Evolutionary conservation across 1,140 invertebrate species (phyloP).

Genomic region (Drosophila nikananu): DNA sequence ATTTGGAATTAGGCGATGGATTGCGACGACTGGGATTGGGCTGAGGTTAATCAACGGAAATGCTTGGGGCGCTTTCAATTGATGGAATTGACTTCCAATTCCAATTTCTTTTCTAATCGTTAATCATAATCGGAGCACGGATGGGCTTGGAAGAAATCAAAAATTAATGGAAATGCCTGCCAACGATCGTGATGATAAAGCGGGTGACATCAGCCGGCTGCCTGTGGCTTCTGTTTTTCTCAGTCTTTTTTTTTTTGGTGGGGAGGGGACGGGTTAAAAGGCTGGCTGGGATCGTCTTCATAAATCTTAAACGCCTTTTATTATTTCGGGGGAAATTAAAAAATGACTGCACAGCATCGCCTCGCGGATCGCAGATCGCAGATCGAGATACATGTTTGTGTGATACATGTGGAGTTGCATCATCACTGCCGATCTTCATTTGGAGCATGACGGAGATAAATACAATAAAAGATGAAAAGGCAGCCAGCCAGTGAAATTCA

Average conservation of each 20-base stretch:
- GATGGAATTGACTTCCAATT: conserved; percentile 20
- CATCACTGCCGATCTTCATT: conserved; percentile 25
- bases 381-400: neutral
- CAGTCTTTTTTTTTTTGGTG: neutral
- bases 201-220: conserved; percentile 45
- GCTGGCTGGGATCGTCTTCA: conserved; percentile 15
- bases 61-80: conserved; percentile 22
- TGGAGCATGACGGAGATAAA: conserved; percentile 33
- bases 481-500: conserved; percentile 14
- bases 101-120: conserved; percentile 30
- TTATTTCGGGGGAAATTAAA: conserved; percentile 71
- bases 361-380: conserved; percentile 11
- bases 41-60: conserved; percentile 16
- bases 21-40: neutral
- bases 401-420: conserved; percentile 36
- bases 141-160: conserved; percentile 14
- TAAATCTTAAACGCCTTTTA: conserved; percentile 52
- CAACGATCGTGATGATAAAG: conserved; percentile 11
- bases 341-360: conserved; percentile 46
- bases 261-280: too few relatives aligned
- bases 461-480: conserved; percentile 17
- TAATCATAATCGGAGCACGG: conserved; percentile 26
- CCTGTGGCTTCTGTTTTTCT: conserved; percentile 22
- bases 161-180: conserved; percentile 19
- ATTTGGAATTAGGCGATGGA: conserved; percentile 17